Evolutionary conservation across 2,888 invertebrate species (phyloP), one percentile per base, ranked within the genome.

Genomic region (Pristionchus mayeri): DNA sequence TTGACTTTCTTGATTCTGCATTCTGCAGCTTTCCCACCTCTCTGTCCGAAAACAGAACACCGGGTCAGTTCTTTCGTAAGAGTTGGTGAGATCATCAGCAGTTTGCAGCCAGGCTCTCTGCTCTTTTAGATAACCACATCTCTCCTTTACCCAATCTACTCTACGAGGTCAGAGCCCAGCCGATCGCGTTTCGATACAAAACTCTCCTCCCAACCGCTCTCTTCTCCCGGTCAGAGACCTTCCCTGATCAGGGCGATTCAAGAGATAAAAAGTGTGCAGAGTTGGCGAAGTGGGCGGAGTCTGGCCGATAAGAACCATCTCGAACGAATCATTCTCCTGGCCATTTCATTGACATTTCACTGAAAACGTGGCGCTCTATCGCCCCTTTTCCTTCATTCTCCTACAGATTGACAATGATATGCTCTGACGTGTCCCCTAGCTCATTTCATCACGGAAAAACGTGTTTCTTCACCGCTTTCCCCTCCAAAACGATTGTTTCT

Each of bases 341-440:
- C n/a, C n/a, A n/a, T 27, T 30, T 27, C 37, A 13, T n/a, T 21
- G 18, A 6, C 40, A 71, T 71, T 71, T 71, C 71, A 16, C 21
- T 40, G 71, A 40, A 71, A 71, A 71, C 71, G 71, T 71, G 40
- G 71, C 71, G 71, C 71, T 40, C 7, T 71, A 30, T 30, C 63
- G 13, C 30, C 57, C 3, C 44, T 71, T 40, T 71, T 71, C 2
- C 40, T 40, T 44, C n/a, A 7, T 18, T 11, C 37, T 40, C n/a
- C 9, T 13, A 44, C 44, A 9, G 34, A 37, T 11, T 63, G 63
- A 63, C 63, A 63, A 16, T 63, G 63, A 63, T 63, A 63, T 16
- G 16, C 34, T 7, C 13, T 63, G 63, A 63, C 63, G 30, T 63
- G 34, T 16, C 21, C 63, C 13, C 2, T 0, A 34, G 21, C 34